phyloP scores from a whole-genome alignment of 2,888 invertebrate species.

The Nymphalis polychloros region DNA sequence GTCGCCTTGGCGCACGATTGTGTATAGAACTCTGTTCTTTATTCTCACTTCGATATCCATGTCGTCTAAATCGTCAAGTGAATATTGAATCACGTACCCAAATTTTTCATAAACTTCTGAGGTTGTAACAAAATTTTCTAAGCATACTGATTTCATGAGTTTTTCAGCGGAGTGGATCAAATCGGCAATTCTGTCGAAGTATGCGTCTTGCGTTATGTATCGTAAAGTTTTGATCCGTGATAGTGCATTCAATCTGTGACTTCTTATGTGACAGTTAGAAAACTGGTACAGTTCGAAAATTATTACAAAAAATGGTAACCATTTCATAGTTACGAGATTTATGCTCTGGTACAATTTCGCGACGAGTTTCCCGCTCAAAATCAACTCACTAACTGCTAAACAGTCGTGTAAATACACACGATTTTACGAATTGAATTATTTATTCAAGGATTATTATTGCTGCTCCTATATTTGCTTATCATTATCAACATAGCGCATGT shows the following conservation, averaged over 20 bases:
- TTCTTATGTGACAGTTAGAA: neutral
- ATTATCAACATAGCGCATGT: too few species aligned
- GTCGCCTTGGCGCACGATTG: slow-evolving; percentile 10
- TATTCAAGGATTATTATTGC: neutral
- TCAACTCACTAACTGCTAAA: neutral
- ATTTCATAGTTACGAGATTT: neutral
- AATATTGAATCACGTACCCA: slow-evolving; percentile 16
- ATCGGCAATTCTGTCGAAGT: slow-evolving; percentile 24
- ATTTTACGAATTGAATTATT: neutral
- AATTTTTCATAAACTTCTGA: slow-evolving; percentile 18
- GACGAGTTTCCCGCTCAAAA: neutral
- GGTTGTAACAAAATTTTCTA: slow-evolving; percentile 7
- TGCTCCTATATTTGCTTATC: too few species aligned
- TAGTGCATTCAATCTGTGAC: neutral
- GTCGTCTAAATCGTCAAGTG: slow-evolving; percentile 16
- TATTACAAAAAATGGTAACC: neutral
- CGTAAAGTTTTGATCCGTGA: too few species aligned
- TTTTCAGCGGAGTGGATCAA: slow-evolving; percentile 34
- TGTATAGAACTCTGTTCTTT: slow-evolving; percentile 22
- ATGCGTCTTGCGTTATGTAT: slow-evolving; percentile 4
- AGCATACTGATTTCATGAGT: slow-evolving; percentile 17
- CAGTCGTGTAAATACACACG: neutral
- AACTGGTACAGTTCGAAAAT: neutral
- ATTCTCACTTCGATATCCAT: slow-evolving; percentile 15
- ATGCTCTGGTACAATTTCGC: neutral